Evolutionary conservation across 2,888 invertebrate genomes (phyloP).

Genomic region (Uropetala carovei): DNA sequence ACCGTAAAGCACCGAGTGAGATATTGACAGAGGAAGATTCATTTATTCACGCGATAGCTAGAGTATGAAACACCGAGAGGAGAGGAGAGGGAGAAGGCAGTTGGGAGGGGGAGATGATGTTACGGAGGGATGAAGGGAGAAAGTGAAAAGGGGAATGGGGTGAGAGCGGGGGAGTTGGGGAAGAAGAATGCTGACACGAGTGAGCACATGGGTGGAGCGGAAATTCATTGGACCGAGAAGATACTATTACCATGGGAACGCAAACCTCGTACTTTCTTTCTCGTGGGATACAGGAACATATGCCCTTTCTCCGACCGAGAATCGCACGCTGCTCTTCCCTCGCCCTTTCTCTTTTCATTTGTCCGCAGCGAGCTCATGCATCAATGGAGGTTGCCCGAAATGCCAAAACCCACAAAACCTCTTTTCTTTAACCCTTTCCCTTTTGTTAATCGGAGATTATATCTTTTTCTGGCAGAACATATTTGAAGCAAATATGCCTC

Average conservation of each 20-base stretch:
- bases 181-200: neutral
- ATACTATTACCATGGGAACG: slow-evolving; percentile 25
- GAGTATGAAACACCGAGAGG: no score
- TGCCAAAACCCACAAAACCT: neutral
- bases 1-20: no score
- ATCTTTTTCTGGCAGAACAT: no score
- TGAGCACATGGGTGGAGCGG: neutral
- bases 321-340: no score
- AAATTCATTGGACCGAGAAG: slow-evolving; percentile 17
- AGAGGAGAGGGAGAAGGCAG: no score
- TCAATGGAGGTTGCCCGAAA: neutral
- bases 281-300: slow-evolving; percentile 5
- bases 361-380: no score
- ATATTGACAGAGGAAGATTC: no score
- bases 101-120: neutral
- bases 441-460: neutral
- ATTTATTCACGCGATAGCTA: no score
- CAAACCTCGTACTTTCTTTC: neutral
- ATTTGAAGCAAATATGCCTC: no score
- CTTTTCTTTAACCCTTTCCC: neutral
- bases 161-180: neutral
- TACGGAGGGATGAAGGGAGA: neutral
- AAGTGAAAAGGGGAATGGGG: neutral
- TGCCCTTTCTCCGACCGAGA: neutral
- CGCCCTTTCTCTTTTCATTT: no score